A percentile compares a stretch with the other conserved stretches of the same genome.
These are phyloP conservation scores for Tadarida brasiliensis DNA, from an alignment of 2,797 vertebrate genomes.

Conservation along the genomic window DNA sequence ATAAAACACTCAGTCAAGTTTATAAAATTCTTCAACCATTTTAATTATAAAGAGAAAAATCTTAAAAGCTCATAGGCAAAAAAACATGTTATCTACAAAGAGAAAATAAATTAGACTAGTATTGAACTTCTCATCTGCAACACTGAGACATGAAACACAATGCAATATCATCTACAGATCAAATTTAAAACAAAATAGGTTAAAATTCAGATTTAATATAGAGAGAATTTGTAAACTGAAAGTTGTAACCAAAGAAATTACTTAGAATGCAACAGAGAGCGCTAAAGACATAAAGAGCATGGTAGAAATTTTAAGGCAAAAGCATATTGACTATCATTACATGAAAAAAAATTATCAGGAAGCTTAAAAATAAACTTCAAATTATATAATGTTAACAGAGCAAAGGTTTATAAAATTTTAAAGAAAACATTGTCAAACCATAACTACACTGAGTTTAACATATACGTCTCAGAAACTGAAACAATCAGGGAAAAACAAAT, in stretches of 20 bases:
- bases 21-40: neutral
- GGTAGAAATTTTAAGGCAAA: neutral
- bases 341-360: neutral
- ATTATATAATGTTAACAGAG: neutral
- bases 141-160: neutral
- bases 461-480: neutral
- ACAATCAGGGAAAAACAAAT: neutral
- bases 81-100: neutral
- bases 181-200: neutral
- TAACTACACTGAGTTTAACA: neutral
- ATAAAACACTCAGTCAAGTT: neutral
- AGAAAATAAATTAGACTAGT: neutral
- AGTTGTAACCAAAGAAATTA: neutral
- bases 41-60: neutral
- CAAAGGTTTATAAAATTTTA: neutral
- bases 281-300: neutral
- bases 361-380: neutral
- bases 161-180: neutral
- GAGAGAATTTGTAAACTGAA: constrained; percentile 1
- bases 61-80: neutral
- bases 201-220: constrained; percentile 17
- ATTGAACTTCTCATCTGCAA: neutral
- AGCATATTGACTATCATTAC: neutral
- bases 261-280: neutral
- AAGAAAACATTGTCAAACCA: neutral